These are phyloP conservation scores for Oryzias sinensis DNA, from an alignment of 2,797 vertebrate species.

Conservation along the genomic window DNA sequence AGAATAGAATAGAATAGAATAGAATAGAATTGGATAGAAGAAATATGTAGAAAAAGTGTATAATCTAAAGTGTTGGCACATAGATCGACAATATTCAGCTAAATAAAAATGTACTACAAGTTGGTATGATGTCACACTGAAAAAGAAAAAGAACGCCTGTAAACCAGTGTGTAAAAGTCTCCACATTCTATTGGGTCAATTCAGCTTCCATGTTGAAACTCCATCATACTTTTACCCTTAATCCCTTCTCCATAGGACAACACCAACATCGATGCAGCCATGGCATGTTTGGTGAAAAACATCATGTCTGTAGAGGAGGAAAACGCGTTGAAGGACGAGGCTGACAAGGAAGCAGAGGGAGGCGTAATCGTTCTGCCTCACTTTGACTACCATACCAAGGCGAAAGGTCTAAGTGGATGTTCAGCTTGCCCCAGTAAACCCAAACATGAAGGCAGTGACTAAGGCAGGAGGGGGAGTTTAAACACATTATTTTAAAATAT, in stretches of 20 bases:
- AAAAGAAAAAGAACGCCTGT: neutral
- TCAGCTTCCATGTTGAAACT: neutral
- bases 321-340: neutral
- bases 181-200: neutral
- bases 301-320: conserved; percentile 71
- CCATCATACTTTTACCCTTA: neutral
- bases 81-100: no score
- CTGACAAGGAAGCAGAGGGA: conserved; percentile 36
- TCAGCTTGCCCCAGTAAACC: conserved; percentile 53
- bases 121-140: neutral
- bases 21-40: no score
- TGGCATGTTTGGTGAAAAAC: conserved; percentile 74
- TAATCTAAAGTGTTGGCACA: no score
- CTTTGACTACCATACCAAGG: conserved; percentile 60
- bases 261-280: conserved; percentile 80
- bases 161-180: no score
- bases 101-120: no score
- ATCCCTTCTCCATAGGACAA: conserved; percentile 66
- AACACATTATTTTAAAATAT: neutral
- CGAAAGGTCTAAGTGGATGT: conserved; percentile 50
- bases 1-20: no score
- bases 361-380: conserved; percentile 64
- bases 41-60: no score
- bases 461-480: conserved; percentile 1
- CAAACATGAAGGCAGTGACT: conserved; percentile 33